Evolutionary conservation across 2,113 vertebrate species (phyloP), one percentile per base, ranked within the genome.

Genomic region (Dissostichus mawsoni): DNA sequence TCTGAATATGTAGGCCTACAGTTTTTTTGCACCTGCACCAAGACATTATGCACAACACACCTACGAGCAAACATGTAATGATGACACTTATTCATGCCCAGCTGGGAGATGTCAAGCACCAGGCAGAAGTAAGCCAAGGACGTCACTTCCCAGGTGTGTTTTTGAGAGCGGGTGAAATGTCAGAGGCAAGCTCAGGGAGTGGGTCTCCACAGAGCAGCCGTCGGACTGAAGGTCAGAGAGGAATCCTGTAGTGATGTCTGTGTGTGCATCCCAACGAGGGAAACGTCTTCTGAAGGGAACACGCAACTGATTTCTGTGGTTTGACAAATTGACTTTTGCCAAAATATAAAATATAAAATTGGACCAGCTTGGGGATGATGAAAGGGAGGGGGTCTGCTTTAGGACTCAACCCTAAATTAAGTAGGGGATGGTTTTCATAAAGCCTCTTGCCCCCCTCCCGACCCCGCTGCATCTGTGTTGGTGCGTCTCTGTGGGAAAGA

Each of bases 401-500:
- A 80, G 74, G 78, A 80, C n/a, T 11, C n/a, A 17, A 62, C 48
- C 74, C 74, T 68, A 14, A 36, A 58, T 64, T 53, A 80, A 59
- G 56, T 12, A 45, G 70, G 74, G 82, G 80, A 68, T 81, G 69
- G 80, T 92, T 89, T 91, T 90, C 71, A 51, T 69, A 87, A 95
- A 93, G 94, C 93, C 77, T 88, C 84, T 87, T 76, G 94, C 92
- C 80, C 85, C 4, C 86, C 89, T 85, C 81, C 89, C 61, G 65
- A 84, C 81, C 90, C 89, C 58, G 96, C 95, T 94, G 89, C 96
- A 93, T 97, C 94, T 94, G 94, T 95, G 96, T 95, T 93, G 95
- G 95, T 95, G 95, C 87, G 89, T 96, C 94, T 95, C 94, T 96
- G 94, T 96, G 96, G 90, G 96, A 94, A 95, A 94, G 93, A 94